Evolutionary conservation across 2,113 vertebrate species (phyloP), one percentile per base, ranked within the genome.

Genomic region (Sardina pilchardus): DNA sequence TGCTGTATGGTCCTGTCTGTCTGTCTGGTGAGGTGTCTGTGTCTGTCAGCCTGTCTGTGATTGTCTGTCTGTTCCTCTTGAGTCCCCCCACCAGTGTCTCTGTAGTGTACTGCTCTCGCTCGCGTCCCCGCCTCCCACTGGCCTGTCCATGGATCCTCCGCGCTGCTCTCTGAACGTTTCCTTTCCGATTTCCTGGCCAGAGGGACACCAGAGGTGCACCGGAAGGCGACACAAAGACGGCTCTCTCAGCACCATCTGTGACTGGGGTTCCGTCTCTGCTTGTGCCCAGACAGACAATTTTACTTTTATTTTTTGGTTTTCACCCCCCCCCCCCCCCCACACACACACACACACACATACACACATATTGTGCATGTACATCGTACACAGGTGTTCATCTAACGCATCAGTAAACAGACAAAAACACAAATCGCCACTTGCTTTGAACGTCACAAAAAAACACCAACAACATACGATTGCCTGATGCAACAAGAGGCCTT

Each of bases 111-210:
- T 75, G 2, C 67, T 16, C 67, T 36, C 67, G 0, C 30, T 75
- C 67, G 2, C 14, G 9, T 71, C 63, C 63, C 63, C 63, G 14
- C n/a, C 63, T 12, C 63, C 63, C n/a, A 71, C n/a, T 2, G 30
- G 34, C 67, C 10, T 8, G 14, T 75, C 30, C 67, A 75, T 75
- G 67, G 67, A 75, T 36, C 26, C 36, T 94, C 93, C 94, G 93
- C 96, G 96, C 95, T 96, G 94, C 95, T 94, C 93, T 91, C 94
- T 94, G 96, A 97, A 94, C 95, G 92, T 93, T 93, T 95, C 94
- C 95, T 95, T 92, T 94, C 94, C 93, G 91, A 92, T 91, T 95
- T 95, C 95, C 93, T 91, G 95, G 93, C 92, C 91, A 90, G 90
- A 91, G 93, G 91, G 90, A 90, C 91, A 92, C 90, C 91, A 92